Conservation (phyloP, 2,888 invertebrate species). For the Amaurobius ferox region DNA sequence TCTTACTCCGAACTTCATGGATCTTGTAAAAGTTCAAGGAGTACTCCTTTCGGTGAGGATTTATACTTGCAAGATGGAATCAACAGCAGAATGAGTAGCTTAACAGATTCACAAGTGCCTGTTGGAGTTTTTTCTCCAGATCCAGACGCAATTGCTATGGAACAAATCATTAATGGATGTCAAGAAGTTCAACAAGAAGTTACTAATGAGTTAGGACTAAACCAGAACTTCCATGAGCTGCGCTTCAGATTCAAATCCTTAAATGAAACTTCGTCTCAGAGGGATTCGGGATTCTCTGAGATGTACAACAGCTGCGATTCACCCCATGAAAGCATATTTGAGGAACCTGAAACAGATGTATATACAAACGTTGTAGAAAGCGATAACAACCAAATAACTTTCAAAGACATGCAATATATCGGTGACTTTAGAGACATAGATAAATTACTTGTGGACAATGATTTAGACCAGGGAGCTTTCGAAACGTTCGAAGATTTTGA, state of each 20-base stretch:
- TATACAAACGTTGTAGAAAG: not conserved
- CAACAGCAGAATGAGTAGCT: not conserved
- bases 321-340: not conserved
- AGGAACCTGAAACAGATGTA: not conserved
- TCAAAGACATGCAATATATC: not conserved
- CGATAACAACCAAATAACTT: not conserved
- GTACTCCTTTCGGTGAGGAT: slow-evolving; percentile 28
- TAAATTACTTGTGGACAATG: slow-evolving; percentile 32
- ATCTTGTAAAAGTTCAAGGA: slow-evolving; percentile 21
- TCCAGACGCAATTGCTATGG: not conserved
- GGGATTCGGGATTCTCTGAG: slow-evolving; percentile 64
- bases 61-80: not conserved
- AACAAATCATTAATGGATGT: not conserved
- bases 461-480: slow-evolving; percentile 15
- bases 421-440: slow-evolving; percentile 34
- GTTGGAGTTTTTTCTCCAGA: not conserved
- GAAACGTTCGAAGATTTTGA: slow-evolving; percentile 64
- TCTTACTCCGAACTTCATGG: slow-evolving; percentile 5
- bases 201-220: too few relatives aligned
- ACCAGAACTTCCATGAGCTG: not conserved
- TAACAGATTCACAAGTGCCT: not conserved
- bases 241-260: slow-evolving; percentile 45
- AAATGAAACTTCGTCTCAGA: slow-evolving; percentile 32
- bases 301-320: slow-evolving; percentile 24
- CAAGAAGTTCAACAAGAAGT: not conserved